phyloP scores from a whole-genome alignment of 2,797 vertebrate genomes.

The Trichosurus vulpecula region DNA sequence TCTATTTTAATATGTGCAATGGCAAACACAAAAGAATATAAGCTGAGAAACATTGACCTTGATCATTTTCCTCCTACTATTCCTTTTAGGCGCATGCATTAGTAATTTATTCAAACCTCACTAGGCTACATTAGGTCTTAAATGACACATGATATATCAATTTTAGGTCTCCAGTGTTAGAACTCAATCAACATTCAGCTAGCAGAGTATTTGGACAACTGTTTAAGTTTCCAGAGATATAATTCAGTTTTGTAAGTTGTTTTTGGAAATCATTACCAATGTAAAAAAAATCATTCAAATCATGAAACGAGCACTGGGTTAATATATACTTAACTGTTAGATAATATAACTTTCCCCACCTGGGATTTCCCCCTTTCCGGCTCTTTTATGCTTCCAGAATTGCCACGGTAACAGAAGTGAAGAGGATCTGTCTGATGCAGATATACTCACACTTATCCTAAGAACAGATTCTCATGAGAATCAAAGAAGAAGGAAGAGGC shows the following conservation, averaged over 20 bases:
- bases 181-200: conserved; percentile 57
- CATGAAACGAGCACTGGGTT: conserved; percentile 23
- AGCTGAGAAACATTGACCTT: conserved; percentile 4
- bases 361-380: not conserved
- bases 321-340: conserved; percentile 17
- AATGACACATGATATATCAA: conserved; percentile 50
- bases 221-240: conserved; percentile 57
- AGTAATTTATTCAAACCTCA: conserved; percentile 61
- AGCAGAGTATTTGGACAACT: conserved; percentile 47
- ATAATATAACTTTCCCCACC: conserved; percentile 12
- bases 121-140: conserved; percentile 47
- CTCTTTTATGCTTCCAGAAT: not conserved
- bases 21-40: not conserved
- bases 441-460: conserved; percentile 31
- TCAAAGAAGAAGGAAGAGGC: not conserved
- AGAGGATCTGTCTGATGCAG: conserved; percentile 25
- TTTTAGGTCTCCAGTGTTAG: conserved; percentile 59
- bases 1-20: conserved; percentile 7
- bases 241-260: conserved; percentile 55
- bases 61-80: conserved; percentile 24
- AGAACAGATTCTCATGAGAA: conserved; percentile 36
- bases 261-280: conserved; percentile 42
- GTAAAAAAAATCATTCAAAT: conserved; percentile 37
- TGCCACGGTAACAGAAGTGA: not conserved
- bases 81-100: conserved; percentile 35